These are phyloP conservation scores for Lasioglossum oenotherae DNA, from an alignment of 2,888 invertebrate genomes.

Conservation along the genomic window DNA sequence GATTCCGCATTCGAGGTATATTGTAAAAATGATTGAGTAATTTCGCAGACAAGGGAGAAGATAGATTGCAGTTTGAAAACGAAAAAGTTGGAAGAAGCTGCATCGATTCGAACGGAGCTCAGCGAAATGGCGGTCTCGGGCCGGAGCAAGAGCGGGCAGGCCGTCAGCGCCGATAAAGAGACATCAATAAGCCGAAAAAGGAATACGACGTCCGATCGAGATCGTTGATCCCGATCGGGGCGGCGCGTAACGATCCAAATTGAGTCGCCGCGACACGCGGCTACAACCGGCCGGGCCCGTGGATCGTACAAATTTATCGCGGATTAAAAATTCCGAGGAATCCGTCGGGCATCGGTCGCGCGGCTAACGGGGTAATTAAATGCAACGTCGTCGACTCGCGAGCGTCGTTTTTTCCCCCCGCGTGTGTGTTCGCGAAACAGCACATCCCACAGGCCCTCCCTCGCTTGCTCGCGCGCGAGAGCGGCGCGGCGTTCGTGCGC, in stretches of 20 bases:
- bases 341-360: slow-evolving; percentile 43
- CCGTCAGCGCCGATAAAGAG: slow-evolving; percentile 41
- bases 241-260: slow-evolving; percentile 36
- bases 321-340: slow-evolving; percentile 60
- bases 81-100: background rate
- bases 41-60: background rate
- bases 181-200: slow-evolving; percentile 50
- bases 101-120: background rate
- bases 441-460: slow-evolving; percentile 24
- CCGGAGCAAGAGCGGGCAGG: background rate
- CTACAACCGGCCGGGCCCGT: slow-evolving; percentile 4
- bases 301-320: slow-evolving; percentile 47
- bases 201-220: slow-evolving; percentile 31
- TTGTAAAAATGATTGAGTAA: background rate
- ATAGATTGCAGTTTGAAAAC: background rate
- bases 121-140: background rate
- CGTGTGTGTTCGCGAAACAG: slow-evolving; percentile 47
- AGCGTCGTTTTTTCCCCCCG: background rate
- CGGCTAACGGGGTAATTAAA: slow-evolving; percentile 58
- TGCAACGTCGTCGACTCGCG: slow-evolving; percentile 26
- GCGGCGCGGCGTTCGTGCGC: background rate
- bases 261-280: slow-evolving; percentile 38
- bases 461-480: slow-evolving; percentile 17
- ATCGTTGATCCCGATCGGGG: slow-evolving; percentile 40
- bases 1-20: background rate